These are phyloP conservation scores for Fukomys damarensis DNA, from an alignment of 2,113 vertebrate species.

Conservation along the genomic window DNA sequence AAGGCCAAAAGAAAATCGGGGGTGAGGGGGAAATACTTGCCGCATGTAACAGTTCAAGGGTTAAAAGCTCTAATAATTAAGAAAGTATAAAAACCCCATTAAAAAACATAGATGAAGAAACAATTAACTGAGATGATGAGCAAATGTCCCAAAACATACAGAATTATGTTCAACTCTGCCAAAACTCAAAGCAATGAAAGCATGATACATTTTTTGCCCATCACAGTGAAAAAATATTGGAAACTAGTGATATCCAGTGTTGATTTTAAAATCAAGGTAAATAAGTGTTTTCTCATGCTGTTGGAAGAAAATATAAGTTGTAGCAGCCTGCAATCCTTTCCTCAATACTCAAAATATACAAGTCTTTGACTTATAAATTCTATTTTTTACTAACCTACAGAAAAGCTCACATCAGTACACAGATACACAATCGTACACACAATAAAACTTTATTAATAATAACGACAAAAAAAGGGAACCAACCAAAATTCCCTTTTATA, in stretches of 20 bases:
- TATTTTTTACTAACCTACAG: neutral
- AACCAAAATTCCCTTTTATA: neutral
- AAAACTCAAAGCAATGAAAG: constrained; percentile 39
- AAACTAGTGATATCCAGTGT: neutral
- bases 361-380: neutral
- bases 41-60: neutral
- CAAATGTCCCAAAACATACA: neutral
- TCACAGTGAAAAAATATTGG: neutral
- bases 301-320: constrained; percentile 34
- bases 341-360: constrained; percentile 28
- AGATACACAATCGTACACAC: neutral
- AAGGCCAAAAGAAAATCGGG: neutral
- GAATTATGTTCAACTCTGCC: neutral
- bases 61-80: neutral
- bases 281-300: neutral
- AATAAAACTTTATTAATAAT: neutral
- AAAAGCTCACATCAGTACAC: neutral
- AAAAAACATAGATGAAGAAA: neutral
- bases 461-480: neutral
- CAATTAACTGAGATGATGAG: neutral
- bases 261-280: neutral
- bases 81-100: neutral
- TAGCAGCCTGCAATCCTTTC: neutral
- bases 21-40: neutral
- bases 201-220: neutral